A percentile compares a stretch with the other conserved stretches of the same genome.
Conservation (phyloP, 2,113 vertebrate genomes). For the Salvelinus fontinalis region DNA sequence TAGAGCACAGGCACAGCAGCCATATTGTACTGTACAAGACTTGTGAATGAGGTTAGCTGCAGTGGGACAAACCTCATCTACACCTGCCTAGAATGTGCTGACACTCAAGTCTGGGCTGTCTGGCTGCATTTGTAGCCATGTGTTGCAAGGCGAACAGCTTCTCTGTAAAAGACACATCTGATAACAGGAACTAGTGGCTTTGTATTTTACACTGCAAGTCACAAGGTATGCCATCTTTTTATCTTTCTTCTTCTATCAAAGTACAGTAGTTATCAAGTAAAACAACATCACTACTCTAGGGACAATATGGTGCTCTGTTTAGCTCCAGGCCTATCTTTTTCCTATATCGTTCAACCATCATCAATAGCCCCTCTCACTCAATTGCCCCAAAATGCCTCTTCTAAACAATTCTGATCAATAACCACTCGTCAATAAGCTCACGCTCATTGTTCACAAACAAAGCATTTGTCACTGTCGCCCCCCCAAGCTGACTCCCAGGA, state of each 20-base stretch:
- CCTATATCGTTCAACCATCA: not conserved
- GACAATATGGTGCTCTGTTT: not conserved
- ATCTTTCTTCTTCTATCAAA: no score
- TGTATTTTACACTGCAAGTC: no score
- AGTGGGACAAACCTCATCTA: not conserved
- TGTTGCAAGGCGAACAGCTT: not conserved
- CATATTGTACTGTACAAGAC: not conserved
- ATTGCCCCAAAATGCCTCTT: not conserved
- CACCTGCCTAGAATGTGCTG: not conserved
- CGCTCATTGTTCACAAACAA: constrained; percentile 11
- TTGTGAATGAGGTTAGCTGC: not conserved
- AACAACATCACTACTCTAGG: not conserved
- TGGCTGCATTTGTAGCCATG: not conserved
- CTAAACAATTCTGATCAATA: constrained; percentile 2
- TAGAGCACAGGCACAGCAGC: not conserved
- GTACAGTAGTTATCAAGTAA: not conserved
- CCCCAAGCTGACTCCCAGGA: not conserved
- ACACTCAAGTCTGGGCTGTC: not conserved
- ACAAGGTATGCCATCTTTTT: no score
- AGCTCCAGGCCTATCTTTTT: not conserved
- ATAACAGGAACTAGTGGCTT: not conserved
- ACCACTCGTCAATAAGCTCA: constrained; percentile 17
- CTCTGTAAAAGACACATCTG: not conserved
- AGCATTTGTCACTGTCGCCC: constrained; percentile 6
- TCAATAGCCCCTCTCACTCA: not conserved